These are phyloP conservation scores for Autographa pulchrina DNA, from an alignment of 2,888 invertebrate genomes.

Conservation along the genomic window DNA sequence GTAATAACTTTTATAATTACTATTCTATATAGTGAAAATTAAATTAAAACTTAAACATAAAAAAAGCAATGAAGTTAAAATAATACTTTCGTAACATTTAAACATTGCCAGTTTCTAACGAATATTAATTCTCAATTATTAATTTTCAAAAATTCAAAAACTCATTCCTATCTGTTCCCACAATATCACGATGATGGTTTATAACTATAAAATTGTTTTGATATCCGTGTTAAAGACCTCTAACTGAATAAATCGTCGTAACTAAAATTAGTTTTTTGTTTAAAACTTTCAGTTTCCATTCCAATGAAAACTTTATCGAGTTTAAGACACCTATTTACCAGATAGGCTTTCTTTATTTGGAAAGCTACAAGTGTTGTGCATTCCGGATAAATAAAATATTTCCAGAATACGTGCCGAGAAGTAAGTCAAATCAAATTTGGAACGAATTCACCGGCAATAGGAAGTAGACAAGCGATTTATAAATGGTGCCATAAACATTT, in stretches of 20 bases:
- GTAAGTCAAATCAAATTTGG: slow-evolving; percentile 18
- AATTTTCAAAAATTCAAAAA: no score
- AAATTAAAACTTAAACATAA: slow-evolving; percentile 59
- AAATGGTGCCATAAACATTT: slow-evolving; percentile 37
- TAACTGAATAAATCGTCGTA: slow-evolving; percentile 50
- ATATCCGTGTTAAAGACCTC: slow-evolving; percentile 63
- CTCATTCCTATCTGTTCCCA: slow-evolving; percentile 63
- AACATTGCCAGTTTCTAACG: slow-evolving; percentile 55
- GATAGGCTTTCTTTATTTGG: no score
- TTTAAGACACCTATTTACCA: slow-evolving; percentile 22
- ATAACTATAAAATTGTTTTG: slow-evolving; percentile 65
- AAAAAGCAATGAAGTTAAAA: slow-evolving; percentile 29
- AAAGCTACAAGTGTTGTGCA: not conserved
- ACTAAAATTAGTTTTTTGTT: slow-evolving; percentile 43
- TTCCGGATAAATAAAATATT: not conserved
- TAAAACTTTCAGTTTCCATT: slow-evolving; percentile 11
- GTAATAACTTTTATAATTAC: slow-evolving; percentile 70
- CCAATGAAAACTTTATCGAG: slow-evolving; percentile 20
- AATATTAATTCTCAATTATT: no score
- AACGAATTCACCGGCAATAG: slow-evolving; percentile 29
- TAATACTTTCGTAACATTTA: slow-evolving; percentile 53
- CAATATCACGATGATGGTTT: slow-evolving; percentile 63
- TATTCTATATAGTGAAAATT: slow-evolving; percentile 57
- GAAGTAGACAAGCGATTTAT: slow-evolving; percentile 33
- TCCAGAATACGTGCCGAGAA: not conserved